These are phyloP conservation scores for Drosophila fungiperda DNA, from an alignment of 2,888 invertebrate genomes.

Conservation along the genomic window DNA sequence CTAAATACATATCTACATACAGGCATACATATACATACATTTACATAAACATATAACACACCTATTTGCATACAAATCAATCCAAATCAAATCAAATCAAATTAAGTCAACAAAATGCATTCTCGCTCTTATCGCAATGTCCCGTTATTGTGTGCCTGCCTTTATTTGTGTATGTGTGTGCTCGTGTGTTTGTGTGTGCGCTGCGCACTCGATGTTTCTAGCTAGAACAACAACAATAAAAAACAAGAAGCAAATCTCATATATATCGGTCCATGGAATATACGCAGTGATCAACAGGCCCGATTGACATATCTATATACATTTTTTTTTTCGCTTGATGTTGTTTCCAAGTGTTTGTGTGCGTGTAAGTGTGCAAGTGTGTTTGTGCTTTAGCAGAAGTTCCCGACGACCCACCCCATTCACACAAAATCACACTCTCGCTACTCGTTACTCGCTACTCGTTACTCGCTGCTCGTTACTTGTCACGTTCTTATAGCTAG, in stretches of 20 bases:
- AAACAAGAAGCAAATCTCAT: constrained; percentile 1
- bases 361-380: background rate
- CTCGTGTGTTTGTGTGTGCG: constrained; percentile 3
- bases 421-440: constrained; percentile 14
- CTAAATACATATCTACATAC: constrained; percentile 2
- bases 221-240: constrained; percentile 10
- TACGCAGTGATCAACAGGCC: constrained; percentile 20
- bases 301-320: background rate
- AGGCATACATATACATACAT: constrained; percentile 10
- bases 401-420: background rate
- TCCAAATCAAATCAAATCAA: constrained; percentile 1
- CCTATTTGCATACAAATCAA: background rate
- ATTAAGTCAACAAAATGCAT: constrained; percentile 26
- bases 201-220: constrained; percentile 13
- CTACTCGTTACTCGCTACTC: constrained; percentile 7
- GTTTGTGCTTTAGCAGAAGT: constrained; percentile 10
- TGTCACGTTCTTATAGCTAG: background rate
- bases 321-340: constrained; percentile 18
- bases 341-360: constrained; percentile 14
- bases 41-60: constrained; percentile 2
- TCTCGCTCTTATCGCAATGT: constrained; percentile 16
- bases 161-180: constrained; percentile 9
- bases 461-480: background rate
- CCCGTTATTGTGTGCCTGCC: constrained; percentile 6
- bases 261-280: constrained; percentile 17